A percentile compares a stretch with the other conserved stretches of the same genome.
Evolutionary conservation across 2,888 invertebrate species (phyloP).

Genomic region (Sphaerophoria taeniata): DNA sequence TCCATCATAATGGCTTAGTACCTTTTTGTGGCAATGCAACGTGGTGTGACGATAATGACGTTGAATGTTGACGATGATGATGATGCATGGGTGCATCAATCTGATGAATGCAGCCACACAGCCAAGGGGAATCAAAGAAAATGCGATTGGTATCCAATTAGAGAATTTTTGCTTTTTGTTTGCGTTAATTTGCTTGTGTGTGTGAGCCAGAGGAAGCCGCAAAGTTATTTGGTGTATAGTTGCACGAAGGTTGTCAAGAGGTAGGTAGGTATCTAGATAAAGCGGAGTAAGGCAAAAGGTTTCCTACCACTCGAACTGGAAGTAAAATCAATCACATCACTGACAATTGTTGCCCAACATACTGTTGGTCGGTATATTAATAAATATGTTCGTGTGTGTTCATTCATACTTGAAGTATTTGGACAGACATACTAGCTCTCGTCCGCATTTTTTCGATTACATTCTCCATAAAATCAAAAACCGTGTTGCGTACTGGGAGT

Average conservation of each 20-base stretch:
- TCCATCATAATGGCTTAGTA: background rate
- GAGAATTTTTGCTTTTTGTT: no score
- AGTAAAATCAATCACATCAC: conserved; percentile 70
- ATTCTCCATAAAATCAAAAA: no score
- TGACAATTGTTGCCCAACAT: conserved; percentile 59
- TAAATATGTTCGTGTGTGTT: conserved; percentile 48
- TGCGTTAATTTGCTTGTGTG: no score
- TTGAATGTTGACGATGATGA: conserved; percentile 38
- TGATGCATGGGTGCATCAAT: conserved; percentile 61
- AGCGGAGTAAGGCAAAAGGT: background rate
- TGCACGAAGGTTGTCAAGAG: background rate
- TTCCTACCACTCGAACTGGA: conserved; percentile 10
- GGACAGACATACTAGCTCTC: no score
- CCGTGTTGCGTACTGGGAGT: conserved; percentile 20
- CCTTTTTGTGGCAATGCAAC: background rate
- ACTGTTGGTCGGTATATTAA: conserved; percentile 36
- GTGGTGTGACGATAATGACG: conserved; percentile 1
- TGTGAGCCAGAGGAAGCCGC: conserved; percentile 41
- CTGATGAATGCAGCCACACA: conserved; percentile 17
- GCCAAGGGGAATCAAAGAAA: no score
- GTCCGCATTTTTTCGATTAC: no score
- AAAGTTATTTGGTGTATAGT: conserved; percentile 22
- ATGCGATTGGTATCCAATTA: no score
- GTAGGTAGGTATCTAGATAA: background rate
- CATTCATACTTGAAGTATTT: no score